A percentile compares a stretch with the other conserved stretches of the same genome.
Conservation (phyloP, 2,888 invertebrate species). For the Coelopa pilipes region DNA sequence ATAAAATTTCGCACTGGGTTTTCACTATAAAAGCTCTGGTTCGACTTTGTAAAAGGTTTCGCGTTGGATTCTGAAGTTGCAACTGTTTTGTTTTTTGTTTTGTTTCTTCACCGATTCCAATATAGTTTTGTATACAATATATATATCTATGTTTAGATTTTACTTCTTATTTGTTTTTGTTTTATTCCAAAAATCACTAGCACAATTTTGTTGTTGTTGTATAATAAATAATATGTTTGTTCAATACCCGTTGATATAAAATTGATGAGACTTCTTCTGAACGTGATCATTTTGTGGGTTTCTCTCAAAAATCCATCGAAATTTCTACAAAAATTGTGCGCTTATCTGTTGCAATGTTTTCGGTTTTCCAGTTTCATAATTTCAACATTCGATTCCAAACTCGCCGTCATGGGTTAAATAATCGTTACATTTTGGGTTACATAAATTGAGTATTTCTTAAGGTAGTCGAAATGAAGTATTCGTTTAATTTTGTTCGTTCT, state of each 20-base stretch:
- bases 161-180: neutral
- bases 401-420: neutral
- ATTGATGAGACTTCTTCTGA: neutral
- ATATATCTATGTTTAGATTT: neutral
- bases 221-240: neutral
- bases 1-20: too few relatives aligned
- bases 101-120: neutral
- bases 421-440: conserved; percentile 20
- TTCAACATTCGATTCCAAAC: too few relatives aligned
- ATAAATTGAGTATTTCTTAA: conserved; percentile 12
- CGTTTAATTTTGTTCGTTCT: too few relatives aligned
- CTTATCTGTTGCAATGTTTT: neutral
- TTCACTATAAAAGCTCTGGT: conserved; percentile 13
- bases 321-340: conserved; percentile 4
- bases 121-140: conserved; percentile 5
- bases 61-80: neutral
- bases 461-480: neutral
- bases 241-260: conserved; percentile 1
- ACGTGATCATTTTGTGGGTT: too few relatives aligned
- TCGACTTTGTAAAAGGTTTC: conserved; percentile 4
- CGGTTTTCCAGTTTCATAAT: too few relatives aligned
- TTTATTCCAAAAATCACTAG: conserved; percentile 25
- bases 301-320: neutral
- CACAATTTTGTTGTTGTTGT: conserved; percentile 15
- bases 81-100: conserved; percentile 7